Conservation (phyloP, 2,113 vertebrate genomes). For the Bufo bufo region DNA sequence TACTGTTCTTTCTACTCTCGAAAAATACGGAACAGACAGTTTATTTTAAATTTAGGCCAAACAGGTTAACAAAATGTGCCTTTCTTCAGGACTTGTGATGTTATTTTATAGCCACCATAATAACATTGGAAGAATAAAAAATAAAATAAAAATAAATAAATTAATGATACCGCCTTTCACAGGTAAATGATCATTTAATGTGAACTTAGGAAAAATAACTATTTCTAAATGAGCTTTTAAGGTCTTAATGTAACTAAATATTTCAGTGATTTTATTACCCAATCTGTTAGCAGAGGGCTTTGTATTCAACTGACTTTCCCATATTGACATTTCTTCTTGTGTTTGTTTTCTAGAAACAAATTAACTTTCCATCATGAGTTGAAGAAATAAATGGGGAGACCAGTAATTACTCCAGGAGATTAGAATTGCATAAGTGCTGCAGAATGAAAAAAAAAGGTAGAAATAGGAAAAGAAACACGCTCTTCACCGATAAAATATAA, state of each 20-base stretch:
- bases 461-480: conserved; percentile 20
- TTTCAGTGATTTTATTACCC: conserved; percentile 43
- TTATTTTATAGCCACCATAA: background rate
- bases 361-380: conserved; percentile 47
- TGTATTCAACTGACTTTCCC: conserved; percentile 28
- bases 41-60: background rate
- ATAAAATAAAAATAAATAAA: background rate
- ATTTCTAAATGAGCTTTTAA: conserved; percentile 38
- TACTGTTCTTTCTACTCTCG: background rate
- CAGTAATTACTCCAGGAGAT: conserved; percentile 40
- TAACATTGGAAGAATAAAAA: background rate
- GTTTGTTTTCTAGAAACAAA: conserved; percentile 51
- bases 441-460: conserved; percentile 17
- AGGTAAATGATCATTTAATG: conserved; percentile 1
- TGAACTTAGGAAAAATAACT: conserved; percentile 3
- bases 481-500: background rate
- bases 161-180: conserved; percentile 14
- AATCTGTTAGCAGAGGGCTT: conserved; percentile 25
- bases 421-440: conserved; percentile 39
- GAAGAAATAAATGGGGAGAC: conserved; percentile 43
- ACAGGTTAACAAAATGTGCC: background rate
- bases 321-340: conserved; percentile 44
- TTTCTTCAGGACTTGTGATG: background rate
- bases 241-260: conserved; percentile 48
- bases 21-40: background rate